Conservation (phyloP, 2,797 vertebrate genomes). For the Peromyscus eremicus region DNA sequence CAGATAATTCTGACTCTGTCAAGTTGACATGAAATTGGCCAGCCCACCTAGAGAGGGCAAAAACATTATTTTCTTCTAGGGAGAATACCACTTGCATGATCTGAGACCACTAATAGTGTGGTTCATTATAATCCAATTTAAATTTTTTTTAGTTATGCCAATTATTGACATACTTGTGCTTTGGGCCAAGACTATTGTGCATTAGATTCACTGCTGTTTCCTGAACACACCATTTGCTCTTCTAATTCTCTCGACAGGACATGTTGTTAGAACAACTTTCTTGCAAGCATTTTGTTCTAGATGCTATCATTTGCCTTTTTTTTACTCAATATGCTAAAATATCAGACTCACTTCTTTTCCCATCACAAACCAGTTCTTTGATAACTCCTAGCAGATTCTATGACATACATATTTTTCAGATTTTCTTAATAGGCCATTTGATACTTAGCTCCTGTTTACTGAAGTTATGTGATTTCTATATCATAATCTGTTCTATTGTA, state of each 20-base stretch:
- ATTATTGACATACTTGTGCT: not conserved
- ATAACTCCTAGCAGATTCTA: not conserved
- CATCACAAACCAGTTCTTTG: not conserved
- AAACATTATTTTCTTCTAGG: not conserved
- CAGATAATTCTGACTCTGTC: not conserved
- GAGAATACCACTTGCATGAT: not conserved
- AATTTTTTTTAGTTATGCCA: not conserved
- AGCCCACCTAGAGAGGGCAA: not conserved
- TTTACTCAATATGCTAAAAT: not conserved
- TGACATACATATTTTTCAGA: not conserved
- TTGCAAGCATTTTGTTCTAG: not conserved
- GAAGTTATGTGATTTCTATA: not conserved
- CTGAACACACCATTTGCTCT: not conserved
- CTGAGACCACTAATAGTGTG: not conserved
- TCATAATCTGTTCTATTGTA: not conserved
- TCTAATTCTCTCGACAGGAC: not conserved
- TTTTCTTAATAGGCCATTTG: not conserved
- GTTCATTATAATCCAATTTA: not conserved
- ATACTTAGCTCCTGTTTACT: not conserved
- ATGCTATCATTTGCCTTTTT: not conserved
- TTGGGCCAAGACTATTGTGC: not conserved
- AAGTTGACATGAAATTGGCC: not conserved
- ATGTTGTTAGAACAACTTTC: not conserved
- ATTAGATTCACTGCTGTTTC: not conserved
- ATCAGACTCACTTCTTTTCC: not conserved